phyloP scores from a whole-genome alignment of 1,140 invertebrate genomes.

The Arion vulgaris region DNA sequence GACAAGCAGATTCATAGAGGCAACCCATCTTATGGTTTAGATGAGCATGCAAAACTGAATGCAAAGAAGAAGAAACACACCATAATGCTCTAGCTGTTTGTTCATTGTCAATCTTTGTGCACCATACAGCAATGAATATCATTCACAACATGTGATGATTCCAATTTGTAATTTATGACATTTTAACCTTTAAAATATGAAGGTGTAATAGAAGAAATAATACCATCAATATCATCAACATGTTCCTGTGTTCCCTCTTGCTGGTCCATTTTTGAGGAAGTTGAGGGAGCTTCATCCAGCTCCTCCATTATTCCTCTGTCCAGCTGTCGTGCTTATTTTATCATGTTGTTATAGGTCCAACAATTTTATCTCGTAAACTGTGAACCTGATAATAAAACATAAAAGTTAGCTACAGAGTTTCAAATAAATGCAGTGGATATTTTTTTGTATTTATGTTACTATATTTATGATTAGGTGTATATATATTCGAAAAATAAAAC shows the following conservation, averaged over 20 bases:
- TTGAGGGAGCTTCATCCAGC: constrained; percentile 22
- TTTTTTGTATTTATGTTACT: background rate
- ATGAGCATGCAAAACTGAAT: too few species aligned
- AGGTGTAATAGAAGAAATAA: too few species aligned
- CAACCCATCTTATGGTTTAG: background rate
- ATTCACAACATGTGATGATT: too few species aligned
- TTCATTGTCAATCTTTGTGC: too few species aligned
- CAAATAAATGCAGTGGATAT: background rate
- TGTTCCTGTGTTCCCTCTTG: background rate
- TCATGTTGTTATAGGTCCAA: background rate
- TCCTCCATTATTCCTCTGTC: constrained; percentile 19
- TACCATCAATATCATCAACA: constrained; percentile 25
- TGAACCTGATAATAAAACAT: background rate
- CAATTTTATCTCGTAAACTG: background rate
- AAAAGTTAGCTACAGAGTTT: background rate
- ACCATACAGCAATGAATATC: too few species aligned
- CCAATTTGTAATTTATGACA: too few species aligned
- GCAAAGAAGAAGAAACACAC: too few species aligned
- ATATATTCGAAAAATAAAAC: background rate
- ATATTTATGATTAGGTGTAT: background rate
- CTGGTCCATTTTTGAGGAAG: constrained; percentile 32
- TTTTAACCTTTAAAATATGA: too few species aligned
- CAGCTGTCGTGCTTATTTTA: background rate
- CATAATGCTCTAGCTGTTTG: too few species aligned
- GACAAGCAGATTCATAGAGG: too few species aligned